Conservation (phyloP, 1,140 invertebrate genomes). For the Aporrectodea caliginosa region DNA sequence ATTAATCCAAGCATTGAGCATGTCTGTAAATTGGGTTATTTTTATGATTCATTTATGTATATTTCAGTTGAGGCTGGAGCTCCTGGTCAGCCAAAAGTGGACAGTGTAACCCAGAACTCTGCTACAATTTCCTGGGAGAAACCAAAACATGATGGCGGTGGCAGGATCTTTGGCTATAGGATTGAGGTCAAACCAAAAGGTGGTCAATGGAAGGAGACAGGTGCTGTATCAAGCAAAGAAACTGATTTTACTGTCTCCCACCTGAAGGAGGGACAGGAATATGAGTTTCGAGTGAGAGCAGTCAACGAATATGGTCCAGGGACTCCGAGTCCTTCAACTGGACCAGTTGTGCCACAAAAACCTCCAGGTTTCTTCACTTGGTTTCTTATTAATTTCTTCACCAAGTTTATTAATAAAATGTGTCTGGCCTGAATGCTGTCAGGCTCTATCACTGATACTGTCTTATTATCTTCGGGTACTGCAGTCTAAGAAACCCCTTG, state of each 20-base stretch:
- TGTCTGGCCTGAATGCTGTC: too few species aligned
- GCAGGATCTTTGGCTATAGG: conserved; percentile 92
- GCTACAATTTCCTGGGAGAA: conserved; percentile 94
- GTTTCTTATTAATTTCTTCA: too few species aligned
- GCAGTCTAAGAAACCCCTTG: too few species aligned
- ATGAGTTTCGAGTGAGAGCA: conserved; percentile 88
- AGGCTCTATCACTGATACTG: too few species aligned
- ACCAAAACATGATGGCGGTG: conserved; percentile 87
- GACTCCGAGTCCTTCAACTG: conserved; percentile 44
- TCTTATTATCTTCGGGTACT: too few species aligned
- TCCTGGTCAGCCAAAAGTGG: conserved; percentile 84
- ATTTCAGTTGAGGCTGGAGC: conserved; percentile 75
- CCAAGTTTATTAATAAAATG: too few species aligned
- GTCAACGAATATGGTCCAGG: conserved; percentile 75
- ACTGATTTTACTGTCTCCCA: conserved; percentile 66
- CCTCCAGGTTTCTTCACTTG: conserved; percentile 28
- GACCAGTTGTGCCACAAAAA: conserved; percentile 38
- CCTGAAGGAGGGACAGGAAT: conserved; percentile 87
- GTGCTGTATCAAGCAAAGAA: conserved; percentile 67
- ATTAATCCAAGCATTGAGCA: too few species aligned
- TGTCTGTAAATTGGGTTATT: too few species aligned
- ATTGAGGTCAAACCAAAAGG: conserved; percentile 88
- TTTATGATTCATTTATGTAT: neutral
- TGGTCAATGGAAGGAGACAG: conserved; percentile 77
- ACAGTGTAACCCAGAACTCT: conserved; percentile 93